Evolutionary conservation across 1,140 invertebrate species (phyloP), one percentile per base, ranked within the genome.

Genomic region (Homarus americanus): DNA sequence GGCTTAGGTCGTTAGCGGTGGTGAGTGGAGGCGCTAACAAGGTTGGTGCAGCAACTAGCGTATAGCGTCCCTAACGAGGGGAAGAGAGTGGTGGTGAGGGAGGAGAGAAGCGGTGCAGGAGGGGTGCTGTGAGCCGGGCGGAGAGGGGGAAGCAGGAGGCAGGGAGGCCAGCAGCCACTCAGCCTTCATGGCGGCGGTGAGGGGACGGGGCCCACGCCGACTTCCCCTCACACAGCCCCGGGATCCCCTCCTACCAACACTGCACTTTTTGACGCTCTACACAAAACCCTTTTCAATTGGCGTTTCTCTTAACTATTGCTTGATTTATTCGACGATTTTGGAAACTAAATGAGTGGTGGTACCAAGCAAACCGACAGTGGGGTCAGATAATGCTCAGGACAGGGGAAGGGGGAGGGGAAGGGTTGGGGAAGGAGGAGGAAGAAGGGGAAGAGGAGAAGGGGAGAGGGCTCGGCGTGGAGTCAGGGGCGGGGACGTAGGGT

Each of bases 261-360:
- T 58, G 53, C 79, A 82, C 79, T 82, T 69, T 69, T 69, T 69
- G 63, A 32, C 63, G 63, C 63, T 69, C 63, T 5, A 32, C n/a
- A 69, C 63, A 69, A 69, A 69, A 69, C 63, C 63, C 63, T 69
- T 69, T 69, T 69, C 63, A 69, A 69, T 69, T 69, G n/a, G n/a
- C n/a, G 63, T 69, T 69, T 69, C 63, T 69, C 63, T 69, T 69
- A 69, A 69, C 63, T 32, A 69, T 69, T 69, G 63, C 63, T 69
- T 69, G 63, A 69, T 69, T 69, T 69, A 69, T 69, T 69, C 63
- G 17, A 28, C 63, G n/a, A 69, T 69, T 69, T 69, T 69, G 63
- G 28, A 69, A 69, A 58, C 15, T 20, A 80, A 80, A 80, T 28
- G n/a, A n/a, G n/a, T 80, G 44, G 9, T 53, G 76, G 53, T n/a